Evolutionary conservation across 1,140 invertebrate genomes (phyloP).

Genomic region (Melitaea cinxia): DNA sequence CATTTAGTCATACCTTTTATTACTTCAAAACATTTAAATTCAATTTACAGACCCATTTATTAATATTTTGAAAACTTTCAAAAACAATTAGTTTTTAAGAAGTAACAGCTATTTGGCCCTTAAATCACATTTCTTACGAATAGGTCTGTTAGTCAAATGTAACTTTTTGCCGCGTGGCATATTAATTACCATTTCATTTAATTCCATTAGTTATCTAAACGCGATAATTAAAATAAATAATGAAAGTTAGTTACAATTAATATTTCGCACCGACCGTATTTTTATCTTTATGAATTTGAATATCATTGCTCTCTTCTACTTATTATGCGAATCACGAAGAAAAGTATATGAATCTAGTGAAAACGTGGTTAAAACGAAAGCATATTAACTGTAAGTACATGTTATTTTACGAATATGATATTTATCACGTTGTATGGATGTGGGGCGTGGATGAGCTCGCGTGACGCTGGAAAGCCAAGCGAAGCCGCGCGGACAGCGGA

Average conservation of each 20-base stretch:
- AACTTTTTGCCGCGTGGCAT: neutral
- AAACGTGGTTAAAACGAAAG: slow-evolving; percentile 41
- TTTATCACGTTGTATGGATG: slow-evolving; percentile 39
- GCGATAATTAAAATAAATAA: neutral
- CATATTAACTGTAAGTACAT: slow-evolving; percentile 38
- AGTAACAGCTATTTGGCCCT: neutral
- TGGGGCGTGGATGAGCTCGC: slow-evolving; percentile 46
- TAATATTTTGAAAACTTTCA: neutral
- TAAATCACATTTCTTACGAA: neutral
- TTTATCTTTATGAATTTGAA: slow-evolving; percentile 19
- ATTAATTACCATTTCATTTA: slow-evolving; percentile 4
- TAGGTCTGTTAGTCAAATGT: neutral
- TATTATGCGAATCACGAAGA: slow-evolving; percentile 23
- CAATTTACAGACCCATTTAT: too few relatives aligned
- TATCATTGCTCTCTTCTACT: slow-evolving; percentile 25
- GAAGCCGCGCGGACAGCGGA: slow-evolving; percentile 29
- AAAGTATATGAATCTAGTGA: slow-evolving; percentile 38
- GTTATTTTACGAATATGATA: slow-evolving; percentile 38
- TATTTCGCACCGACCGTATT: slow-evolving; percentile 1
- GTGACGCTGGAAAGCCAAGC: slow-evolving; percentile 52
- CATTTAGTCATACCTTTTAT: too few relatives aligned
- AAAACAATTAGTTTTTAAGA: neutral
- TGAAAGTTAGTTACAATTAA: slow-evolving; percentile 10
- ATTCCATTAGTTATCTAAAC: neutral
- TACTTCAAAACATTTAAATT: too few relatives aligned